A percentile compares a stretch with the other conserved stretches of the same genome.
These are phyloP conservation scores for Xanthia togata DNA, from an alignment of 2,888 invertebrate species.

Conservation along the genomic window DNA sequence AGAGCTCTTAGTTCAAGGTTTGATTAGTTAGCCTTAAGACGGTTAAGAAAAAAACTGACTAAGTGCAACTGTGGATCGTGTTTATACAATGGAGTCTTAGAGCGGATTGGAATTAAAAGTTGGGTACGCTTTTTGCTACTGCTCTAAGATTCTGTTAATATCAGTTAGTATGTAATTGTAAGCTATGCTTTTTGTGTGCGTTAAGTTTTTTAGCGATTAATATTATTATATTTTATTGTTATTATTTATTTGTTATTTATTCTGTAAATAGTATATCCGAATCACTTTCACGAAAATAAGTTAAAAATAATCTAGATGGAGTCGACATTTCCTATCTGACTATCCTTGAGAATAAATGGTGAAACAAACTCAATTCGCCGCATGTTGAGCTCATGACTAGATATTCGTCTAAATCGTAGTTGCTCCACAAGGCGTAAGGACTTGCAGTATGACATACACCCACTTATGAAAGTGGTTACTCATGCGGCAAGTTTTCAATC, in stretches of 20 bases:
- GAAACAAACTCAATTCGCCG: not conserved
- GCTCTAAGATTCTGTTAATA: not conserved
- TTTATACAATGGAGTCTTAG: slow-evolving; percentile 23
- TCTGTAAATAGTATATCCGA: too few relatives aligned
- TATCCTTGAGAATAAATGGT: too few relatives aligned
- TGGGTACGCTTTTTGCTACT: not conserved
- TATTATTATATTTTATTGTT: too few relatives aligned
- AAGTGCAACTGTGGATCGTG: slow-evolving; percentile 35
- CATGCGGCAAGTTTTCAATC: too few relatives aligned
- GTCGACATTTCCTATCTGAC: too few relatives aligned
- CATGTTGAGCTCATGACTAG: not conserved
- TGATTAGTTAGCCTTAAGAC: slow-evolving; percentile 70
- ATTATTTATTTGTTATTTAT: too few relatives aligned
- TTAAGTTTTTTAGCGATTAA: not conserved
- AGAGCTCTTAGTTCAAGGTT: slow-evolving; percentile 71
- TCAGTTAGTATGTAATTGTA: not conserved
- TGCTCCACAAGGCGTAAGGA: too few relatives aligned
- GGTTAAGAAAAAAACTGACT: slow-evolving; percentile 37
- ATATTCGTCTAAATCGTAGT: not conserved
- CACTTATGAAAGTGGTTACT: too few relatives aligned
- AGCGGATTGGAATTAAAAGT: slow-evolving; percentile 25
- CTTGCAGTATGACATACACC: too few relatives aligned
- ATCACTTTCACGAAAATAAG: too few relatives aligned
- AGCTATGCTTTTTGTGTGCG: not conserved
- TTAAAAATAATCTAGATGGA: too few relatives aligned